These are phyloP conservation scores for Drosophila melanica DNA, from an alignment of 1,140 invertebrate genomes.

Conservation along the genomic window DNA sequence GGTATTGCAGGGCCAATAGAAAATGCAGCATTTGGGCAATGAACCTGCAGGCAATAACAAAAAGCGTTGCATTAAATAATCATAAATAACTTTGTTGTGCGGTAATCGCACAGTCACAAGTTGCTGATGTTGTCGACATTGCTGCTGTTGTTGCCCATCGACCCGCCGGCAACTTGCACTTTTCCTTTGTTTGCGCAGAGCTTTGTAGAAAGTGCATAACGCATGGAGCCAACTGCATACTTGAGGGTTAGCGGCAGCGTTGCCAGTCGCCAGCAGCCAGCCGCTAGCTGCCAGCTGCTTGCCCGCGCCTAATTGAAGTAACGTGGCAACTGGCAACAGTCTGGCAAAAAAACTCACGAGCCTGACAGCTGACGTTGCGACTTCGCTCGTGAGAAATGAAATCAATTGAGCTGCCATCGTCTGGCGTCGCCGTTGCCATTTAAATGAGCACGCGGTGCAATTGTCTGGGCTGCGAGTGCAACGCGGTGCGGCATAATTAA, in stretches of 20 bases:
- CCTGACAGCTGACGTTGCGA: constrained; percentile 42
- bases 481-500: constrained; percentile 56
- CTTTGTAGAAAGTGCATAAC: constrained; percentile 61
- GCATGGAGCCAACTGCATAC: constrained; percentile 9
- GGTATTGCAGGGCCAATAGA: constrained; percentile 49
- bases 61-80: constrained; percentile 72
- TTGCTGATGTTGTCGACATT: constrained; percentile 9
- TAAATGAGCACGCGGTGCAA: constrained; percentile 11
- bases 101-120: constrained; percentile 41
- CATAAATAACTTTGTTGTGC: constrained; percentile 66
- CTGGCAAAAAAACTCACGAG: constrained; percentile 34
- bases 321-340: constrained; percentile 15
- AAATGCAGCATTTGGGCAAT: constrained; percentile 58
- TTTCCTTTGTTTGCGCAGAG: constrained; percentile 56
- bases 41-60: constrained; percentile 63
- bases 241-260: constrained; percentile 15
- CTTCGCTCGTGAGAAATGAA: constrained; percentile 67
- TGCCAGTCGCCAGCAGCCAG: not conserved
- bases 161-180: constrained; percentile 49
- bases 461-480: constrained; percentile 14
- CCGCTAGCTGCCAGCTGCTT: constrained; percentile 7
- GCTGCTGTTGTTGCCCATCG: constrained; percentile 38
- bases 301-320: constrained; percentile 41
- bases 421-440: constrained; percentile 32
- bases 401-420: constrained; percentile 67